These are phyloP conservation scores for Ylistrum balloti DNA, from an alignment of 1,140 invertebrate species.

Conservation along the genomic window DNA sequence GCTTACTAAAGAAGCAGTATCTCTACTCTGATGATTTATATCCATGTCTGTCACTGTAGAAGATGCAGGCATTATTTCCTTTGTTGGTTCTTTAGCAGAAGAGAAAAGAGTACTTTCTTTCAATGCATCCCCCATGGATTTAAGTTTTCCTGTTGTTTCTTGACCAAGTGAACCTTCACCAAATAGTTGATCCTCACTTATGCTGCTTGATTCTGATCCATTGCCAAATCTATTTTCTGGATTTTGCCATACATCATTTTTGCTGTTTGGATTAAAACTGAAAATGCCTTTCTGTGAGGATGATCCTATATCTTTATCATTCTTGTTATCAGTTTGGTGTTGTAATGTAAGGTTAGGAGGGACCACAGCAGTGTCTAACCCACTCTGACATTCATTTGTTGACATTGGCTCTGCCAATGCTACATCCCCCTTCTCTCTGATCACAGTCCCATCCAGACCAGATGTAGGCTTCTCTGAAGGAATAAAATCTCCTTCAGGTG, in stretches of 20 bases:
- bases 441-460: neutral
- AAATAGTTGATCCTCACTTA: neutral
- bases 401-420: neutral
- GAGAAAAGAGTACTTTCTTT: neutral
- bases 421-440: neutral
- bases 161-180: neutral
- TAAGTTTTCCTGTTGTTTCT: neutral
- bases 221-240: neutral
- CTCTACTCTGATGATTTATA: neutral
- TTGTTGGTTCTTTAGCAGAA: neutral
- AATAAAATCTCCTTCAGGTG: neutral
- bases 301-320: neutral
- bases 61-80: neutral
- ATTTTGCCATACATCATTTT: neutral
- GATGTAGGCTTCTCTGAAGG: neutral
- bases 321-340: neutral
- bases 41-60: neutral
- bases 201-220: neutral
- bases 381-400: neutral
- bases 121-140: neutral
- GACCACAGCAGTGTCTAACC: neutral
- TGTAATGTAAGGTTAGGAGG: neutral
- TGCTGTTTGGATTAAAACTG: neutral
- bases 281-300: constrained; percentile 23
- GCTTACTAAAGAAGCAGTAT: neutral